phyloP scores from a whole-genome alignment of 2,888 invertebrate genomes.

The Folsomia manolachei region DNA sequence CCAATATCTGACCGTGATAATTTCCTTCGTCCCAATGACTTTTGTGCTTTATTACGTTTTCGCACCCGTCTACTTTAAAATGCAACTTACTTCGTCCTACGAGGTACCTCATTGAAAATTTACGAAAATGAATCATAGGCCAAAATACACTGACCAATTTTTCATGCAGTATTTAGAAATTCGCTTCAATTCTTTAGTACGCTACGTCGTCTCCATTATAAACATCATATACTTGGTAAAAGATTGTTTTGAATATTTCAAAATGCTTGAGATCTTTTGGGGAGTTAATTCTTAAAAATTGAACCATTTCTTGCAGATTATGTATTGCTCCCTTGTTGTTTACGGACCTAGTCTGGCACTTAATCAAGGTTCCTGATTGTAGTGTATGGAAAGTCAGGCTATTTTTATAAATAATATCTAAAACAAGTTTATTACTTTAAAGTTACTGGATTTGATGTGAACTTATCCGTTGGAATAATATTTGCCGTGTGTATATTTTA shows the following conservation, averaged over 20 bases:
- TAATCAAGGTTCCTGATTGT: conserved; percentile 61
- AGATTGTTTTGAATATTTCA: too few relatives aligned
- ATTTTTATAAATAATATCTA: too few relatives aligned
- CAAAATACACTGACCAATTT: too few relatives aligned
- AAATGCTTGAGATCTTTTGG: too few relatives aligned
- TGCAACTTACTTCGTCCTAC: not conserved
- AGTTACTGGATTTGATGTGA: conserved; percentile 69
- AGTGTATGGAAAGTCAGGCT: too few relatives aligned
- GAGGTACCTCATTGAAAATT: not conserved
- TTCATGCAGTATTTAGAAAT: conserved; percentile 39
- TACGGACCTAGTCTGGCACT: conserved; percentile 64
- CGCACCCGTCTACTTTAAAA: not conserved
- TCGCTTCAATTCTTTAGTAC: conserved; percentile 26
- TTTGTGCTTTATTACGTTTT: not conserved
- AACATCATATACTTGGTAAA: conserved; percentile 57
- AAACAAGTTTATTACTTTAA: not conserved
- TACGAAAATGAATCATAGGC: not conserved
- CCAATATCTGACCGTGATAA: not conserved
- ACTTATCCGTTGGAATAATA: conserved; percentile 66
- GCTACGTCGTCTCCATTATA: conserved; percentile 54
- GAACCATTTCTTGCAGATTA: conserved; percentile 22
- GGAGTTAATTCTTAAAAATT: not conserved
- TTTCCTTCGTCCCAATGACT: not conserved
- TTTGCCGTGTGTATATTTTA: conserved; percentile 55
- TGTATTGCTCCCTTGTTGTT: conserved; percentile 59